Conservation (phyloP, 2,888 invertebrate genomes). For the Calameuta filiformis region DNA sequence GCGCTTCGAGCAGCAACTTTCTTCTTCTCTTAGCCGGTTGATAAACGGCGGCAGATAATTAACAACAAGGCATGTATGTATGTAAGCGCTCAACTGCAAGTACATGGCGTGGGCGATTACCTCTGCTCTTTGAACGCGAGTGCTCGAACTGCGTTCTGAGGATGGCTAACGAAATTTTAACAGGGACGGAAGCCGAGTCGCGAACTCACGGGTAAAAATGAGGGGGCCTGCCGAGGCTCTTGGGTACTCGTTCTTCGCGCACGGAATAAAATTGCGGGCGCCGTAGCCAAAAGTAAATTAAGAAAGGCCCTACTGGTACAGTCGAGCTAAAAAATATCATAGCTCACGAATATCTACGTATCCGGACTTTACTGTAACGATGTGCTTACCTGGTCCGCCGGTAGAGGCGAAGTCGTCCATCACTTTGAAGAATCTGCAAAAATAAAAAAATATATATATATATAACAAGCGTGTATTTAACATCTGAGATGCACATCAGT, state of each 20-base stretch:
- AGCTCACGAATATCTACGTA: neutral
- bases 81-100: neutral
- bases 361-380: neutral
- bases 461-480: neutral
- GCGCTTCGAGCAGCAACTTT: conserved; percentile 40
- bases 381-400: conserved; percentile 58
- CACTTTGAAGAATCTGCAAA: conserved; percentile 65
- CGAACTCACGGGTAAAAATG: conserved; percentile 18
- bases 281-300: conserved; percentile 1
- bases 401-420: conserved; percentile 60
- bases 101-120: conserved; percentile 40
- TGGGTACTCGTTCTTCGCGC: neutral
- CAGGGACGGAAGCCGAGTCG: conserved; percentile 1
- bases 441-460: conserved; percentile 32
- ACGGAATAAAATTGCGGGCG: neutral
- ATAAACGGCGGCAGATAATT: conserved; percentile 55
- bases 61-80: conserved; percentile 43
- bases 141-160: neutral
- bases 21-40: conserved; percentile 43
- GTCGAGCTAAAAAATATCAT: neutral
- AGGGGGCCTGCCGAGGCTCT: conserved; percentile 5
- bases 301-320: neutral
- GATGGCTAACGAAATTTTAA: neutral
- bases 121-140: conserved; percentile 22
- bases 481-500: neutral